Evolutionary conservation across 2,797 vertebrate genomes (phyloP), one percentile per base, ranked within the genome.

Genomic region (Anableps anableps): DNA sequence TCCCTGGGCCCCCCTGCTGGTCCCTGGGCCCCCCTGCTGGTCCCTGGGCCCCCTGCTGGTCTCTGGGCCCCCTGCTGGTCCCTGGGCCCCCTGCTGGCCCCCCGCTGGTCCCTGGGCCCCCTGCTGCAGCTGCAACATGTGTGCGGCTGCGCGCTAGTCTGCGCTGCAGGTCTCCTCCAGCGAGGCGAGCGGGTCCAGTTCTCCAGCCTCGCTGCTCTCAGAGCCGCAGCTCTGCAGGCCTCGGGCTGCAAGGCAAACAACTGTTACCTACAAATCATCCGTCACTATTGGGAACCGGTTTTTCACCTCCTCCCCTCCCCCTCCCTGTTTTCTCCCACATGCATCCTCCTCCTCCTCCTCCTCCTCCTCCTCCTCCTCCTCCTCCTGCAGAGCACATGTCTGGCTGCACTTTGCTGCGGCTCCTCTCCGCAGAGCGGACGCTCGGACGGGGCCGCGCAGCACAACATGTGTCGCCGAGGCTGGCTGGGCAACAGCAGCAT

Each of bases 191-290:
- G n/a, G n/a, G n/a, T 47, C 70, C n/a, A 62, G 80, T 51, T 81
- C 71, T 48, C 36, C 23, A 41, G 43, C n/a, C 60, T 62, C 29
- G 77, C 29, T 29, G 55, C 70, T 38, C 51, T 45, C 74, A 75
- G 55, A 75, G 38, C 74, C 64, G 75, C 76, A 50, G 60, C 43
- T 72, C 71, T 53, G 60, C 84, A 74, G 84, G 87, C 90, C 86
- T 85, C 80, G 62, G 86, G 89, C 90, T 89, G 87, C 86, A 88
- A 86, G 87, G 90, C 93, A 94, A 95, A 94, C 93, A 90, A 95
- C 92, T 93, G 93, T 93, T 95, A 90, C 89, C 93, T 92, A 92
- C 92, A 94, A 94, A 92, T 93, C 93, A 95, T 91, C 93, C 89
- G 91, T 94, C 93, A 92, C 93, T 78, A 85, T 86, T 88, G 90